Conservation (phyloP, 2,888 invertebrate genomes). For the Orchesella flavescens region DNA sequence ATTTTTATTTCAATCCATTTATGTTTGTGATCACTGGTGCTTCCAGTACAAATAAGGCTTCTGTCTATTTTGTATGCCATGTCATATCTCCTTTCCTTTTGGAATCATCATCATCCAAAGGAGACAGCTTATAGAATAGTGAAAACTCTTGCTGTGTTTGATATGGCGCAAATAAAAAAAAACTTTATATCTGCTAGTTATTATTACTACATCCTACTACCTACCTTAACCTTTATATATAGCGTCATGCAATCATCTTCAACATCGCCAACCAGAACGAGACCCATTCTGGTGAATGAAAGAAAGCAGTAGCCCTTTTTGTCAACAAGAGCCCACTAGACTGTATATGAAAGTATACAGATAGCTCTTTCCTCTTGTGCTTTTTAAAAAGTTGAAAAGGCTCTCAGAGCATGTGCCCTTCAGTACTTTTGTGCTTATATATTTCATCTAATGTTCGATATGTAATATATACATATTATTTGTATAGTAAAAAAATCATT, state of each 20-base stretch:
- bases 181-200: neutral
- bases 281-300: constrained; percentile 11
- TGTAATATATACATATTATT: too few relatives aligned
- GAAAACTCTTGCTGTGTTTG: too few relatives aligned
- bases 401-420: constrained; percentile 27
- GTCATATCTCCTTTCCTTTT: constrained; percentile 10
- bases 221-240: neutral
- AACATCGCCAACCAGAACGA: neutral
- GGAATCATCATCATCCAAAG: neutral
- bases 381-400: constrained; percentile 41
- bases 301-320: constrained; percentile 38
- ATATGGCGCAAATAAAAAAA: too few relatives aligned
- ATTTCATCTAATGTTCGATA: too few relatives aligned
- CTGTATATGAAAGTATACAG: constrained; percentile 35
- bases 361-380: constrained; percentile 27
- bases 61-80: constrained; percentile 40
- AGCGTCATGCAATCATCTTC: neutral
- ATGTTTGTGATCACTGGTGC: constrained; percentile 42
- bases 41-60: constrained; percentile 61
- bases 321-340: constrained; percentile 60
- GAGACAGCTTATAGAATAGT: neutral
- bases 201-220: neutral
- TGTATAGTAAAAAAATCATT: constrained; percentile 10
- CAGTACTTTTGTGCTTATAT: neutral
- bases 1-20: constrained; percentile 65